Percentiles rank a stretch among this genome's conserved stretches.
Evolutionary conservation across 2,888 invertebrate species (phyloP).

Genomic region (Dicycla oo): DNA sequence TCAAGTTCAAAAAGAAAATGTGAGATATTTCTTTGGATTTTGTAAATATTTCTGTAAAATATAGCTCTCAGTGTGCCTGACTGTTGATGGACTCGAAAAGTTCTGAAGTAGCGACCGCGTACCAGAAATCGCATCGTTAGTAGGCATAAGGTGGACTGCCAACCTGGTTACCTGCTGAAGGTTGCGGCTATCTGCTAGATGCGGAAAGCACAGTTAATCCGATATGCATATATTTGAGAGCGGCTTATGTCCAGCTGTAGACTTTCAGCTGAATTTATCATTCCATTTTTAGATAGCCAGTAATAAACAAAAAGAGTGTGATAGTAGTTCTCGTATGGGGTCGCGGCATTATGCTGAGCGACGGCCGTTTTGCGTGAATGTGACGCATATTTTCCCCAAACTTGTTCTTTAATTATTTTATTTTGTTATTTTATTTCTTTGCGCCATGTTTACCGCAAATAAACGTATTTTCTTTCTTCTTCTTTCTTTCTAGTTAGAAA

Average conservation of each 20-base stretch:
- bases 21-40: slow-evolving; percentile 59
- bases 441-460: no score
- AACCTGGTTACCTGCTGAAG: no score
- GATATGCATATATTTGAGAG: not conserved
- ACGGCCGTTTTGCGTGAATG: no score
- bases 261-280: not conserved
- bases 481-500: no score
- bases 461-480: no score
- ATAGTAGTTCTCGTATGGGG: no score
- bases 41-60: not conserved
- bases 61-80: not conserved
- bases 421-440: no score
- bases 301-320: not conserved
- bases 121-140: not conserved
- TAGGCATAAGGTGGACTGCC: no score
- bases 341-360: no score
- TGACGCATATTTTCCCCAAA: no score
- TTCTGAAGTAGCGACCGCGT: not conserved
- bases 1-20: slow-evolving; percentile 80
- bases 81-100: not conserved
- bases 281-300: not conserved
- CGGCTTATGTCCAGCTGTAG: not conserved
- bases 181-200: not conserved
- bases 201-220: not conserved
- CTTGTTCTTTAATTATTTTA: no score